Evolutionary conservation across 2,888 invertebrate species (phyloP), one percentile per base, ranked within the genome.

Genomic region (Drosophila kuntzei): DNA sequence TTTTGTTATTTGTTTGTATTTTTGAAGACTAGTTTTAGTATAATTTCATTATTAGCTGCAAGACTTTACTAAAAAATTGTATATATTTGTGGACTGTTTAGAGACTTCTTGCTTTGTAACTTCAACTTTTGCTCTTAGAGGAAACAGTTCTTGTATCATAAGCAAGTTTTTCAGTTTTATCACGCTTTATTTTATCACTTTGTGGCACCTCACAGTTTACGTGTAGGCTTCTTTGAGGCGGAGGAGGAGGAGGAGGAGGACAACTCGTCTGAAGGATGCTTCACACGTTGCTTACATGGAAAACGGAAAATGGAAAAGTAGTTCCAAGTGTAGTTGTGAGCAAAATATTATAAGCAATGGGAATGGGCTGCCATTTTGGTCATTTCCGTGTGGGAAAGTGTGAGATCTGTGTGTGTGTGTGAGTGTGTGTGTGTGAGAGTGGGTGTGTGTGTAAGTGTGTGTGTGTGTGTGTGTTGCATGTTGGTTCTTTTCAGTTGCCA

Each of bases 281-380:
- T 58, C 60, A 43, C 60, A 49, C 58, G 41, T 60, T 55, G 66
- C 71, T 60, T 29, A 73, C 66, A 78, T 49, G 55, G 39, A 51
- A 57, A 77, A 43, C 49, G 18, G 34, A 34, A 71, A 70, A 71
- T 58, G 72, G 59, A 46, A 82, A 74, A 80, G 66, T 86, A 64
- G 84, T 71, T 68, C 36, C 71, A 79, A 81, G 66, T 78, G 76
- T 71, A 69, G 78, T 81, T 84, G 39, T 68, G 37, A 77, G 70
- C 64, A 27, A 76, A 80, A 87, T 80, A 84, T 84, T 75, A 89
- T 84, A 87, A 89, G 89, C 82, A 76, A 25, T 51, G 47, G 47
- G 18, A 58, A 47, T 49, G 58, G 37, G 44, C 71, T 76, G 84
- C 73, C 71, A 85, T 87, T 89, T 86, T 70, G 83, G 88, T 86